Conservation (phyloP, 2,888 invertebrate genomes). For the Drosophila robusta region DNA sequence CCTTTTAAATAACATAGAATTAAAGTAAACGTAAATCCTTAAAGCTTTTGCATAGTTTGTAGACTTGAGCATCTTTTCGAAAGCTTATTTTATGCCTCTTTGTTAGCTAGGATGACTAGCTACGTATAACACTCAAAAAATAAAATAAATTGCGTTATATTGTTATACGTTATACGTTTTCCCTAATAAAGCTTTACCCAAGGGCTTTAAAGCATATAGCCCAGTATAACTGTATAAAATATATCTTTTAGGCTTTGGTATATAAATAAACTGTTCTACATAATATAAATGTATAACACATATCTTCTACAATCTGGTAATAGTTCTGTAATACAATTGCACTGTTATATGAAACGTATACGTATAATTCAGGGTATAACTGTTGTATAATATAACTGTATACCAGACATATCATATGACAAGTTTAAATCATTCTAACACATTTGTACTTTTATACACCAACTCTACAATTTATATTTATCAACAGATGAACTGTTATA, state of each 20-base stretch:
- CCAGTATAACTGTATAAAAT: background rate
- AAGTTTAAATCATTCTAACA: background rate
- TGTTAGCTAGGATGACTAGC: too few relatives aligned
- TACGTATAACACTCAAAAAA: background rate
- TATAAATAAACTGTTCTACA: background rate
- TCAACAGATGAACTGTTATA: background rate
- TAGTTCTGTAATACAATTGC: background rate
- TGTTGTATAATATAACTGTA: background rate
- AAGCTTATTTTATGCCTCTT: conserved; percentile 22
- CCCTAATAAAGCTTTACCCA: background rate
- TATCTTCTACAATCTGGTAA: background rate
- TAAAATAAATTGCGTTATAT: background rate
- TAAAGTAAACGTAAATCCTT: background rate
- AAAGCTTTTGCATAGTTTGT: background rate
- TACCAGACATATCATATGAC: background rate
- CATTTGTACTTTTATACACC: background rate
- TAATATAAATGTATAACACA: background rate
- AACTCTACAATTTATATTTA: background rate
- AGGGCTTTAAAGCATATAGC: too few relatives aligned
- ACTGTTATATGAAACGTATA: background rate
- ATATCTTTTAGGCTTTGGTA: too few relatives aligned
- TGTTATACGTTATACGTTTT: background rate
- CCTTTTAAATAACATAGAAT: conserved; percentile 1
- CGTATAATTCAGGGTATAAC: background rate
- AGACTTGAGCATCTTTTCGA: background rate